Evolutionary conservation across 2,888 invertebrate genomes (phyloP).

Genomic region (Eretmocerus hayati): DNA sequence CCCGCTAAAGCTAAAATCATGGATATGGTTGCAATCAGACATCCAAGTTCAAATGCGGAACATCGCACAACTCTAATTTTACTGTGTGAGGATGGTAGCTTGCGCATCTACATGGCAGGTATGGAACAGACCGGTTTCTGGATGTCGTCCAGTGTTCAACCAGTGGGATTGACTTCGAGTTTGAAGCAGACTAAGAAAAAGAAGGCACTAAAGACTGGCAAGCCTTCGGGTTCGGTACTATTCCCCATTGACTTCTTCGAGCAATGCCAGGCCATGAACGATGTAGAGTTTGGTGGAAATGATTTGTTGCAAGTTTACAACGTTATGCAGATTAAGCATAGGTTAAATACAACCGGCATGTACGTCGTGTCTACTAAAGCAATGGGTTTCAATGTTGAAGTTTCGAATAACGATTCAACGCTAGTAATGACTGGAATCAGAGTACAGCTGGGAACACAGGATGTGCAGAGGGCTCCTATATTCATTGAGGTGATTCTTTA

Average conservation of each 20-base stretch:
- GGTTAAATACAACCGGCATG: constrained; percentile 77
- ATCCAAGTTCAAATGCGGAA: constrained; percentile 68
- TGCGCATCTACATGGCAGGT: constrained; percentile 88
- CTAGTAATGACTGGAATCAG: constrained; percentile 87
- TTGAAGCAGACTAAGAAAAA: constrained; percentile 58
- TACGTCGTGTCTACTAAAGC: constrained; percentile 91
- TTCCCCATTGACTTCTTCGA: constrained; percentile 98
- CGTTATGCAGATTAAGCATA: constrained; percentile 83
- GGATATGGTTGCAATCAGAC: constrained; percentile 92
- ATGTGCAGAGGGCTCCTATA: constrained; percentile 68
- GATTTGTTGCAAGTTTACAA: constrained; percentile 93
- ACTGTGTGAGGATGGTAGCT: constrained; percentile 92
- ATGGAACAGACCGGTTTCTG: constrained; percentile 71
- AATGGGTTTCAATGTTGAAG: constrained; percentile 81
- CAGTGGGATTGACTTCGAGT: constrained; percentile 54
- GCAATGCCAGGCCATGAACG: constrained; percentile 83
- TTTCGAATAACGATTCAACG: constrained; percentile 78
- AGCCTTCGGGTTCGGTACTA: constrained; percentile 59
- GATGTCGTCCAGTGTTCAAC: constrained; percentile 62
- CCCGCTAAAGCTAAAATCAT: constrained; percentile 93
- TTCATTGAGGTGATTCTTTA: constrained; percentile 57
- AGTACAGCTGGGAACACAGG: constrained; percentile 79
- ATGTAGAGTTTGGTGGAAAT: constrained; percentile 91
- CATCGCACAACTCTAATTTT: constrained; percentile 84
- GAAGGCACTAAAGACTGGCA: constrained; percentile 54